Base-by-base conservation (phyloP, 2,888 invertebrate genomes). In the Julus scanicus region DNA sequence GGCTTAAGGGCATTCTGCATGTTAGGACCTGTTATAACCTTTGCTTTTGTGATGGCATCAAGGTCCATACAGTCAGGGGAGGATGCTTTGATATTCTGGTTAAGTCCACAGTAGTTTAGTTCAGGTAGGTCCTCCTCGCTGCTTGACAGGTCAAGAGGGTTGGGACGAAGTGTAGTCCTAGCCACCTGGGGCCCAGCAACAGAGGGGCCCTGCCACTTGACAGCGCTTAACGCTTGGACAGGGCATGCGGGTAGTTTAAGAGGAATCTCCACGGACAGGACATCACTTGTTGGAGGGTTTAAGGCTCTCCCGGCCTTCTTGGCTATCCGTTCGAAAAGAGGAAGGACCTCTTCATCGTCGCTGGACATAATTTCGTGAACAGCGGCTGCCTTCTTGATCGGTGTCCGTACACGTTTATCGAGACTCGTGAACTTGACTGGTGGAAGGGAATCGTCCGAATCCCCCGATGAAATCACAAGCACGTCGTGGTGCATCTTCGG, bases 311-410 rank as follows among this genome's bases (percentile, higher is more conserved):
- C 63, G 8, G 63, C 20, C 20, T 63, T 63, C 63, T n/a, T 63
- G 63, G 63, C 63, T 37, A 84, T 39, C n/a, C 84, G 29, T 29
- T 86, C 44, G n/a, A 48, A 37, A 8, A 86, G 20, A 17, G 86
- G 86, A 2, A 86, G 49, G 20, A 86, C 9, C 20, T 86, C 86
- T 2, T 86, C 86, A 13, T 86, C 86, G 13, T 86, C 86, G 49
- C 86, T 86, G 39, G 37, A 84, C 84, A 3, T n/a, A 6, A 1
- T 29, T 17, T 17, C 20, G 20, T 13, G 63, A 63, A n/a, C 20
- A n/a, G 20, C 13, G 15, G 15, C 63, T 3, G n/a, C 5, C 63
- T n/a, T 63, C 1, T 9, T 9, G 3, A 15, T 6, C n/a, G n/a
- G n/a, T 6, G 53, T 11, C 53, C 15, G 8, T 53, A 15, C 53